phyloP scores from a whole-genome alignment of 1,140 invertebrate species.

The Tetramorium simillimum region DNA sequence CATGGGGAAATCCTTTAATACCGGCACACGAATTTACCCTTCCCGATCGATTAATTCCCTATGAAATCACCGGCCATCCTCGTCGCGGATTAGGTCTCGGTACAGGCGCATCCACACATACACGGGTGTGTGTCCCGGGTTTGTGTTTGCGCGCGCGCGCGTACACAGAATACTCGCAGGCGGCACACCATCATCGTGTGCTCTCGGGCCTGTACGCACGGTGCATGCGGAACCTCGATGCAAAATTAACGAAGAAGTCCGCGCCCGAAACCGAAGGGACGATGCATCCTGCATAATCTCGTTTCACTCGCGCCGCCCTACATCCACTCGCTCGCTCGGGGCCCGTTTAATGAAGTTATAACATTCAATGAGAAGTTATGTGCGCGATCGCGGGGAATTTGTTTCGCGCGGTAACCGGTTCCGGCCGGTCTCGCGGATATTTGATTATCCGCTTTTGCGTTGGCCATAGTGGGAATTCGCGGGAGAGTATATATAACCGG shows the following conservation, averaged over 20 bases:
- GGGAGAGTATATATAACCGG: conserved; percentile 5
- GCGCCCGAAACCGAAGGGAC: conserved; percentile 42
- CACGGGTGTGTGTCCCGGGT: too few species aligned
- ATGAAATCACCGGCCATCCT: conserved; percentile 71
- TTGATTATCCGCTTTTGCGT: conserved; percentile 63
- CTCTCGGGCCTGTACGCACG: conserved; percentile 4
- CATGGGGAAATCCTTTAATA: conserved; percentile 76
- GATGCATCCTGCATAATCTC: conserved; percentile 63
- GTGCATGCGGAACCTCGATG: conserved; percentile 54
- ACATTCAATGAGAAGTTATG: conserved; percentile 65
- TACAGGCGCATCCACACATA: background rate
- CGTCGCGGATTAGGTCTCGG: conserved; percentile 68
- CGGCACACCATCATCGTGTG: conserved; percentile 13
- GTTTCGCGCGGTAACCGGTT: conserved; percentile 52
- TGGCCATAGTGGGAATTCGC: conserved; percentile 15
- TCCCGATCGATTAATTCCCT: conserved; percentile 75
- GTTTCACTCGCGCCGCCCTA: conserved; percentile 34
- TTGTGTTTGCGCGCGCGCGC: background rate
- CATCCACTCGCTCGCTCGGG: background rate
- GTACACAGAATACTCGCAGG: background rate
- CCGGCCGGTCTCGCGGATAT: conserved; percentile 45
- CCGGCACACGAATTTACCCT: conserved; percentile 71
- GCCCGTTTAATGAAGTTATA: conserved; percentile 59
- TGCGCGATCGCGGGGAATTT: conserved; percentile 66
- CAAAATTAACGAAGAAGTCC: conserved; percentile 73